Percentiles rank a stretch among this genome's conserved stretches.
Evolutionary conservation across 1,140 invertebrate genomes (phyloP).

Genomic region (Hypsibius dujardini): DNA sequence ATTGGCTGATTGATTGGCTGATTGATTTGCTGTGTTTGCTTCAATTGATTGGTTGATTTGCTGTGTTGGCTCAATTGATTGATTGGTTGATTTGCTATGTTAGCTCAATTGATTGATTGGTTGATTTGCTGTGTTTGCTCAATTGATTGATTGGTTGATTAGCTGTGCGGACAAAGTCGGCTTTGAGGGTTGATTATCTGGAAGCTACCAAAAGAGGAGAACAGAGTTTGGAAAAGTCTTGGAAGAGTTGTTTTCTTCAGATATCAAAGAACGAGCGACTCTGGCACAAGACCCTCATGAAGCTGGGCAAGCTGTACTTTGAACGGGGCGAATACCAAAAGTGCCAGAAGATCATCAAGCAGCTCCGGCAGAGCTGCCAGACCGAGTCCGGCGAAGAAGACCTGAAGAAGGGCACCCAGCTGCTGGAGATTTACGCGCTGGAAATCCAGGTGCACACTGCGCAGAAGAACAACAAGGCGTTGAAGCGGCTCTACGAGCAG

Average conservation of each 20-base stretch:
- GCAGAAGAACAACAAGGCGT: conserved; percentile 97
- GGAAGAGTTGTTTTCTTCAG: conserved; percentile 30
- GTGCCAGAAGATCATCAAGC: conserved; percentile 86
- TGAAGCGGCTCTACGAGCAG: conserved; percentile 94
- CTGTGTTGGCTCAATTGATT: no score
- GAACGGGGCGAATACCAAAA: conserved; percentile 86
- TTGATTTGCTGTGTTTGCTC: no score
- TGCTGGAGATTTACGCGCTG: conserved; percentile 93
- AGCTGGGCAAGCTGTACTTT: conserved; percentile 94
- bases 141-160: background rate
- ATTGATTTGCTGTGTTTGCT: no score
- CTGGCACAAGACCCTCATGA: conserved; percentile 99
- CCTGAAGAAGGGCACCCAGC: conserved; percentile 91
- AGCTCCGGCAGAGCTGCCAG: conserved; percentile 90
- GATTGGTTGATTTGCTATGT: no score
- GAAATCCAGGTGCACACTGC: conserved; percentile 99
- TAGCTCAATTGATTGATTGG: no score
- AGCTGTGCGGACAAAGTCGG: conserved; percentile 19
- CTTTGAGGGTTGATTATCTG: background rate
- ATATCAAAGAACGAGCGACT: conserved; percentile 94
- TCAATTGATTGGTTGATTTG: no score
- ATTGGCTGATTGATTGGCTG: no score
- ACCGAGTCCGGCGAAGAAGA: conserved; percentile 99
- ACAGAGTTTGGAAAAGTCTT: no score
- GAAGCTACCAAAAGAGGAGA: no score